phyloP scores from a whole-genome alignment of 2,888 invertebrate genomes.

The Netelia virgata region DNA sequence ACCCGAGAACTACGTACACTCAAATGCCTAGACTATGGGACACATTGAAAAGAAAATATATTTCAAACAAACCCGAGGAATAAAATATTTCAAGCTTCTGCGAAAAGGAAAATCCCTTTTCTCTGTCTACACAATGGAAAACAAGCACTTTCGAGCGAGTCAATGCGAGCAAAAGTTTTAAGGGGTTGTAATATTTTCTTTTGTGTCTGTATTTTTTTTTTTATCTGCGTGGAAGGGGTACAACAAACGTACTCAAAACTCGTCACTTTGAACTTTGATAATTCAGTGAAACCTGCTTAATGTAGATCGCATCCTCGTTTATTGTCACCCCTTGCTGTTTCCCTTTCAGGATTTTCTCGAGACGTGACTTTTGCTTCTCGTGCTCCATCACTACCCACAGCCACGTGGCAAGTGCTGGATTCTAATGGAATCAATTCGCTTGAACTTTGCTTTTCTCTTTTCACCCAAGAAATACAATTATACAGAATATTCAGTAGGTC shows the following conservation, averaged over 20 bases:
- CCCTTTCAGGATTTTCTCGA: constrained; percentile 78
- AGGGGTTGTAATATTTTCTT: background rate
- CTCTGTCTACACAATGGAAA: constrained; percentile 5
- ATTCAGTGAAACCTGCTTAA: constrained; percentile 77
- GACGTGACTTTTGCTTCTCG: constrained; percentile 82
- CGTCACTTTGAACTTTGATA: constrained; percentile 62
- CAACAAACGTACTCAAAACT: constrained; percentile 64
- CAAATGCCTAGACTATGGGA: constrained; percentile 47
- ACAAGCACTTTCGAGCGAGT: constrained; percentile 47
- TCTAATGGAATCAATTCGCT: constrained; percentile 78
- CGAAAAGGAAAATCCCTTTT: background rate
- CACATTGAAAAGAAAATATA: background rate
- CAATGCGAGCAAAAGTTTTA: constrained; percentile 19
- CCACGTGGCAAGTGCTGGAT: constrained; percentile 86
- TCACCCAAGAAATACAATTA: background rate
- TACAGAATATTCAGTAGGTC: too few relatives aligned
- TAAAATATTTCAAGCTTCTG: background rate
- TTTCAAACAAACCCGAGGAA: background rate
- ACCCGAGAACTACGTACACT: constrained; percentile 11
- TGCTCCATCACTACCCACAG: constrained; percentile 85
- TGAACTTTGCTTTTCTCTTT: constrained; percentile 34
- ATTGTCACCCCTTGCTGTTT: constrained; percentile 78
- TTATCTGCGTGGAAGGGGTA: constrained; percentile 18
- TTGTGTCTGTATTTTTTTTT: background rate
- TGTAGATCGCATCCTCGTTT: constrained; percentile 81